phyloP scores from a whole-genome alignment of 53 echinoderm and acorn worm species.

The Apostichopus leukothele region DNA sequence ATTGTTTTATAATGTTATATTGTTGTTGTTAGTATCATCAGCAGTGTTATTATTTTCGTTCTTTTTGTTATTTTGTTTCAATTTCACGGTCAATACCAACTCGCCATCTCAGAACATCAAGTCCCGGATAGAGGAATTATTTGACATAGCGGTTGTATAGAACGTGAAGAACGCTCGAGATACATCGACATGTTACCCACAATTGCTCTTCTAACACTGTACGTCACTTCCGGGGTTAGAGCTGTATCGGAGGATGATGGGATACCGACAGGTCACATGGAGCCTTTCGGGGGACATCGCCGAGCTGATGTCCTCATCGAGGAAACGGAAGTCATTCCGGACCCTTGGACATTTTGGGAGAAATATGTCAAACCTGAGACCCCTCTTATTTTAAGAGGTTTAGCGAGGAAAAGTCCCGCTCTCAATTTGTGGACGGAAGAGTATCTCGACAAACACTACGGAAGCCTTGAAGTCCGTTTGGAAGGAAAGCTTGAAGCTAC shows the following conservation, averaged over 20 bases:
- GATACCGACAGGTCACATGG: conserved; percentile 58
- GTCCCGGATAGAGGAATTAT: too few species aligned
- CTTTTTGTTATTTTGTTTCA: too few species aligned
- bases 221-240: not conserved
- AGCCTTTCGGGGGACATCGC: conserved; percentile 69
- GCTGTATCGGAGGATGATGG: not conserved
- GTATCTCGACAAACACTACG: conserved; percentile 56
- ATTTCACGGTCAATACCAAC: too few species aligned
- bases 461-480: conserved; percentile 59
- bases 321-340: conserved; percentile 56
- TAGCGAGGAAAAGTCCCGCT: conserved; percentile 58
- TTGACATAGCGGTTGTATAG: too few species aligned
- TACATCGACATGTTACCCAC: too few species aligned
- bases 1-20: too few species aligned
- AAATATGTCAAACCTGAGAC: conserved; percentile 57
- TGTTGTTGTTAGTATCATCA: too few species aligned
- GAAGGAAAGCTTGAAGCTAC: conserved; percentile 60
- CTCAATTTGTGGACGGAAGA: conserved; percentile 61
- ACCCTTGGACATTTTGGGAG: conserved; percentile 72
- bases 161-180: too few species aligned
- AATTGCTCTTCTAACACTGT: not conserved
- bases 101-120: too few species aligned
- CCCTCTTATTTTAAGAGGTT: conserved; percentile 59
- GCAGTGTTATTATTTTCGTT: too few species aligned
- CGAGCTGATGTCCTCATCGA: conserved; percentile 69